A percentile compares a stretch with the other conserved stretches of the same genome.
phyloP scores from a whole-genome alignment of 2,888 invertebrate genomes.

The Capitulum mitella region DNA sequence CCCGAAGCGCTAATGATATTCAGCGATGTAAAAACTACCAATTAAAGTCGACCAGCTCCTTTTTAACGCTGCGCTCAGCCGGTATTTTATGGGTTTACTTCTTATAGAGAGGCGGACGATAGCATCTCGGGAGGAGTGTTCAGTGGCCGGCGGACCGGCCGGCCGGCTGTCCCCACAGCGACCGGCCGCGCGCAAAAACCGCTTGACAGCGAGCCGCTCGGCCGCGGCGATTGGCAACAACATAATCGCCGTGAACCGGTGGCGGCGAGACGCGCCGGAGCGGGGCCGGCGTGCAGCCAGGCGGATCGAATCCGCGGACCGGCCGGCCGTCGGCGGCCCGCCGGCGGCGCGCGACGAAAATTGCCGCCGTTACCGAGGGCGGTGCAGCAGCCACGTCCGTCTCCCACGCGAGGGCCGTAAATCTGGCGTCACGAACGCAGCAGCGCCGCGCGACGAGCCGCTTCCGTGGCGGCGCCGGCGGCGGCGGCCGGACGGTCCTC shows the following conservation, averaged over 20 bases:
- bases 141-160: not conserved
- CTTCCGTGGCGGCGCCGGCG: not conserved
- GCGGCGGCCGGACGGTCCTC: not conserved
- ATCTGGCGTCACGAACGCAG: not conserved
- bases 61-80: constrained; percentile 21
- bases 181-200: not conserved
- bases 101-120: constrained; percentile 17
- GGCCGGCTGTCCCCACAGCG: not conserved
- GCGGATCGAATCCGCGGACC: not conserved
- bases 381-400: not conserved
- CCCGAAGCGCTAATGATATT: constrained; percentile 23
- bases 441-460: not conserved
- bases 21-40: constrained; percentile 24
- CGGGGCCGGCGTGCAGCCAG: not conserved
- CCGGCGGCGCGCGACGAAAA: not conserved
- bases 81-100: constrained; percentile 24
- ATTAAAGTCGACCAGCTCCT: constrained; percentile 24
- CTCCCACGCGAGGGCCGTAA: not conserved
- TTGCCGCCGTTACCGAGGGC: not conserved
- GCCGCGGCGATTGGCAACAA: not conserved
- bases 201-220: not conserved
- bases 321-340: not conserved
- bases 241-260: not conserved
- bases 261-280: not conserved
- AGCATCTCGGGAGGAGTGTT: constrained; percentile 4